Evolutionary conservation across 2,113 vertebrate genomes (phyloP).

Genomic region (Hystrix brachyura): DNA sequence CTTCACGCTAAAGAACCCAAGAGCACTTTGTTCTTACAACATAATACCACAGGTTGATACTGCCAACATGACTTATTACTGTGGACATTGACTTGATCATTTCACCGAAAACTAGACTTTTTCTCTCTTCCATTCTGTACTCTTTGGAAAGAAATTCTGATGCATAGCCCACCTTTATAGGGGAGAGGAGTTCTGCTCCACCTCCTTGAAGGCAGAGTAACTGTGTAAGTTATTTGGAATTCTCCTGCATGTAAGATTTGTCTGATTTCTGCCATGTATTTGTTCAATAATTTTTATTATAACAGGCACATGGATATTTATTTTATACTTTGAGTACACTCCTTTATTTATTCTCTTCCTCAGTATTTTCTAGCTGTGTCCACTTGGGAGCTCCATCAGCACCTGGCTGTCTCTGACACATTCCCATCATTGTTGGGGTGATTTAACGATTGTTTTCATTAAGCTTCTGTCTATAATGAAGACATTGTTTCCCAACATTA

Average conservation of each 20-base stretch:
- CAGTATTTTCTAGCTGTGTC: neutral
- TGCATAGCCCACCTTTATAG: neutral
- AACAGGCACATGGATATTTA: neutral
- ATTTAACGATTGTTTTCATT: slow-evolving; percentile 65
- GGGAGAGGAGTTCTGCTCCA: too few relatives aligned
- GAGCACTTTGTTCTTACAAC: neutral
- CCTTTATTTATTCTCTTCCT: neutral
- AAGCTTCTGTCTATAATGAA: slow-evolving; percentile 36
- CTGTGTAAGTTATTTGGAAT: neutral
- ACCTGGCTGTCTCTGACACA: neutral
- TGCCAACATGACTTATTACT: neutral
- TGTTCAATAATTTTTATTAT: neutral
- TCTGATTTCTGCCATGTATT: neutral
- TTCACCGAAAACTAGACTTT: neutral
- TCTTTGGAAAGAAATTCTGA: neutral
- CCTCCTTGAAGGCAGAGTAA: neutral
- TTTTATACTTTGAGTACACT: neutral
- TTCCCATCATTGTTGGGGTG: neutral
- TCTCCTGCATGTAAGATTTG: neutral
- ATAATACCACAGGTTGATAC: neutral
- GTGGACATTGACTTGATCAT: neutral
- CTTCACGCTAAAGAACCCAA: neutral
- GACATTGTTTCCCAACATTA: neutral
- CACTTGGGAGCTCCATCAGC: neutral
- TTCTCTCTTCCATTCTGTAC: neutral